A percentile compares a stretch with the other conserved stretches of the same genome.
Evolutionary conservation across 2,797 vertebrate genomes (phyloP).

Genomic region (Enteromius radiatus): DNA sequence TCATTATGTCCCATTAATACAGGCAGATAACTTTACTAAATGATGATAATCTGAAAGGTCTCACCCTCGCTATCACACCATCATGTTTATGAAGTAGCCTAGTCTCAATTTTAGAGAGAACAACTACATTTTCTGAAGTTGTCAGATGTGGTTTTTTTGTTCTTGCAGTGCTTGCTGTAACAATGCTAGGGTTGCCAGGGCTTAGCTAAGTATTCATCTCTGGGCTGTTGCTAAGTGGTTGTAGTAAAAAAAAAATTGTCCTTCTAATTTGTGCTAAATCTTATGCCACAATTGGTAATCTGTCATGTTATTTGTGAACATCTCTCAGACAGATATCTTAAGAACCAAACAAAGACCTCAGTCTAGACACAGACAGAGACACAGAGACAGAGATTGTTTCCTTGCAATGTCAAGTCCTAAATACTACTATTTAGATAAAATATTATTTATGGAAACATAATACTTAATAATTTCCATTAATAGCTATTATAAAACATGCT

Average conservation of each 20-base stretch:
- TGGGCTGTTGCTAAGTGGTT: not conserved
- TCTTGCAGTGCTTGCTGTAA: not conserved
- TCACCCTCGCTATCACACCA: not conserved
- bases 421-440: not conserved
- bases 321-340: not conserved
- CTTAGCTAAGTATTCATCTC: not conserved
- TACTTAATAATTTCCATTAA: not conserved
- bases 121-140: not conserved
- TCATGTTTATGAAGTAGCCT: not conserved
- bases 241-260: not conserved
- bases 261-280: not conserved
- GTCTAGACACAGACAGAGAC: not conserved
- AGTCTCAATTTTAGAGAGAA: not conserved
- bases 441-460: not conserved
- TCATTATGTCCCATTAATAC: conserved; percentile 44
- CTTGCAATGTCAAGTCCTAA: not conserved
- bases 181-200: not conserved
- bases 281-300: not conserved
- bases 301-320: not conserved
- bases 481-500: not conserved
- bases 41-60: conserved; percentile 30
- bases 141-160: not conserved
- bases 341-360: not conserved
- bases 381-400: not conserved
- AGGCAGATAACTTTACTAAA: conserved; percentile 37